Evolutionary conservation across 2,113 vertebrate genomes (phyloP).

Genomic region (Colossoma macropomum): DNA sequence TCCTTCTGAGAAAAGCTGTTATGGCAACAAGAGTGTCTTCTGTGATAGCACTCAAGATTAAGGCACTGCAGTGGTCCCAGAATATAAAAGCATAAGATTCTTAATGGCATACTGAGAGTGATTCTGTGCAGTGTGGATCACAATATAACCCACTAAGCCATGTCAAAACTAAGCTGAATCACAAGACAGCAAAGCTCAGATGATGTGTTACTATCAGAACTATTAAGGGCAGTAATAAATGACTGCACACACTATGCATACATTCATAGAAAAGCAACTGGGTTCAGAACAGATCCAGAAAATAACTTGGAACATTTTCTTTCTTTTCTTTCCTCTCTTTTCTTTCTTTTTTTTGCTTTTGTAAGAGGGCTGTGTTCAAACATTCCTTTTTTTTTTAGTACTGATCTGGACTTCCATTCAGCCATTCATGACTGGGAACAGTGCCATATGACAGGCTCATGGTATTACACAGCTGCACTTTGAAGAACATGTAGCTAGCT

Average conservation of each 20-base stretch:
- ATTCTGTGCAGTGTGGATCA: background rate
- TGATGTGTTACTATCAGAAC: background rate
- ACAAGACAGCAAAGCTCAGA: background rate
- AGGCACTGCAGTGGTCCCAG: background rate
- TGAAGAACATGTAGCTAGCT: conserved; percentile 6
- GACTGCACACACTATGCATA: no score
- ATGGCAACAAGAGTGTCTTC: conserved; percentile 7
- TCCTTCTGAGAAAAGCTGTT: conserved; percentile 38
- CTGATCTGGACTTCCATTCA: conserved; percentile 7
- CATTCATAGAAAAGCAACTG: no score
- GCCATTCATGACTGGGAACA: conserved; percentile 3
- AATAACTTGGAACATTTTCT: background rate
- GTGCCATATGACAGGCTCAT: background rate
- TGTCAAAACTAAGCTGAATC: background rate
- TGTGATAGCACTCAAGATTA: conserved; percentile 15
- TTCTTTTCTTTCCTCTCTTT: no score
- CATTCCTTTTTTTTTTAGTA: conserved; percentile 26
- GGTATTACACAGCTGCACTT: conserved; percentile 17
- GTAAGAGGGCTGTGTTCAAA: background rate
- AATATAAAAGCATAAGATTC: background rate
- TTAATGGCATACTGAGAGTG: background rate
- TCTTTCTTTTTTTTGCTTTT: background rate
- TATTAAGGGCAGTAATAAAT: background rate
- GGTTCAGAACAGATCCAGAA: background rate
- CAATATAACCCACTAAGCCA: no score